phyloP scores from a whole-genome alignment of 2,888 invertebrate genomes.

The Schrankia costaestrigalis region DNA sequence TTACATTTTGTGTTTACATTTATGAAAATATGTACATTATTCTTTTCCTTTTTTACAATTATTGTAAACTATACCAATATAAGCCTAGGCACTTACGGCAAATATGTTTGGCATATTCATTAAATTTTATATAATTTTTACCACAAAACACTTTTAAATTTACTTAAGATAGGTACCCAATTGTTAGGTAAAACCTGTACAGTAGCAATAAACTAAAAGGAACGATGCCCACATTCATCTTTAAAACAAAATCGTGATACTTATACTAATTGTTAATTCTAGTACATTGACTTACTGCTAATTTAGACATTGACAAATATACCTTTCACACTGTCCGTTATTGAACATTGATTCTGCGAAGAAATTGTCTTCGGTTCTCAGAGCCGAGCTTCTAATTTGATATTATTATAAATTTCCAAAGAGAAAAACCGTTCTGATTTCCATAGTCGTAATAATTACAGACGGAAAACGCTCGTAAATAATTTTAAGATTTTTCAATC shows the following conservation, averaged over 20 bases:
- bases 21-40: slow-evolving; percentile 28
- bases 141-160: neutral
- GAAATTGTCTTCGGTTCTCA: neutral
- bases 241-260: slow-evolving; percentile 31
- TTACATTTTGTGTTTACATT: slow-evolving; percentile 17
- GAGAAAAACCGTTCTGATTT: slow-evolving; percentile 30
- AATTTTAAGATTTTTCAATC: slow-evolving; percentile 18
- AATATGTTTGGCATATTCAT: slow-evolving; percentile 55
- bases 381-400: no score
- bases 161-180: no score
- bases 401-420: slow-evolving; percentile 14
- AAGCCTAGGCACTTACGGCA: slow-evolving; percentile 74
- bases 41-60: slow-evolving; percentile 18
- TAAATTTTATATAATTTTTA: slow-evolving; percentile 19
- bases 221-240: slow-evolving; percentile 30
- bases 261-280: slow-evolving; percentile 28
- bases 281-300: slow-evolving; percentile 34
- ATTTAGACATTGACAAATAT: slow-evolving; percentile 50
- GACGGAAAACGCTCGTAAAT: slow-evolving; percentile 13
- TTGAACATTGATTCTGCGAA: slow-evolving; percentile 7
- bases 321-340: slow-evolving; percentile 8
- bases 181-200: slow-evolving; percentile 21
- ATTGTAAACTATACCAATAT: slow-evolving; percentile 37
- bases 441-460: slow-evolving; percentile 31
- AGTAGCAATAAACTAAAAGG: slow-evolving; percentile 34